Base-by-base conservation (phyloP, 2,888 invertebrate genomes). In the Caenorhabditis sp. region DNA sequence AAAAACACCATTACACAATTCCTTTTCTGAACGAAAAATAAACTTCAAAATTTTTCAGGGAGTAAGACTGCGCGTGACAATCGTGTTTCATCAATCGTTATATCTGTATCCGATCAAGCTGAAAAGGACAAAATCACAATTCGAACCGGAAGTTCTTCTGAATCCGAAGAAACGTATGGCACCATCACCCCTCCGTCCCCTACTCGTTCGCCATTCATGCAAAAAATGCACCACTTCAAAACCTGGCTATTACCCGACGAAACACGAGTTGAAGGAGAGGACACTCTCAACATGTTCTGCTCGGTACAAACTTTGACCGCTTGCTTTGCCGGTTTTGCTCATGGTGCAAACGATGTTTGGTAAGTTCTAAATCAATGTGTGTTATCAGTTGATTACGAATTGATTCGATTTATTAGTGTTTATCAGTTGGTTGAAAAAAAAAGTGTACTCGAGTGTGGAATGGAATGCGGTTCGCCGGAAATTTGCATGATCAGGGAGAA, bases 261-360 rank as follows among this genome's bases (percentile, higher is more conserved):
- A 26, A 64, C 63, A 0, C 72, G 81, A 10, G 59, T 59, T 17
- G 74, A 84, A 23, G 75, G 81, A 49, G 38, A 67, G 56, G 70
- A 80, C 10, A 85, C 84, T 1, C 68, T 84, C 43, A 65, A 67
- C 27, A 68, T 93, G 27, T 99, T 99, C 90, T 93, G 95, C 53
- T 95, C 95, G 89, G 91, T 97, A 54, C 97, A 99, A 91, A 93
- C 97, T 63, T 90, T 99, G 67, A 97, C 97, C 0, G 99, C 97
- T 4, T 93, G 95, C 17, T 99, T 99, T 89, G 97, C 97, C 1
- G 95, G 96, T 64, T 99, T 99, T 89, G 97, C 97, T n/a, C 97
- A 99, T 87, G 99, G 97, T 43, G 97, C 97, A 21, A 99, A 99
- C 88, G 99, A 99, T 89, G 97, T 99, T 75, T 94, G 94, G 94